phyloP scores from a whole-genome alignment of 2,113 vertebrate genomes.

The Martes martes region DNA sequence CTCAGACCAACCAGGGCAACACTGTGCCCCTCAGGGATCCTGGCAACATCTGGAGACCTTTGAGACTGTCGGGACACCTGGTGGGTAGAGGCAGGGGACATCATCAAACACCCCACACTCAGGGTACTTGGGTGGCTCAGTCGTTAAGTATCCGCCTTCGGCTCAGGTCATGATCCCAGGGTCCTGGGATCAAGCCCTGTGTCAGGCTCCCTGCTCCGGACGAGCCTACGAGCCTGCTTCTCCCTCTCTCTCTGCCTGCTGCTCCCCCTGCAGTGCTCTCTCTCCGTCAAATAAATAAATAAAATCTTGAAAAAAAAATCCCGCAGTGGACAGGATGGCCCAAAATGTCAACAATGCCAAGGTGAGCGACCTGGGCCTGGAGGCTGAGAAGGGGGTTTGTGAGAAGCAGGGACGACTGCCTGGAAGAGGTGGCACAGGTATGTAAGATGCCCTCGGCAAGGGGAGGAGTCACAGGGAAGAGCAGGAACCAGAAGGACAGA shows the following conservation, averaged over 20 bases:
- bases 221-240: no score
- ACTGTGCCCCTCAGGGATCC: background rate
- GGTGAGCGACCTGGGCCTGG: background rate
- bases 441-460: background rate
- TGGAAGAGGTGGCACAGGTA: background rate
- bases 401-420: background rate
- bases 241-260: no score
- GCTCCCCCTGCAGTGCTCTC: no score
- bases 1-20: background rate
- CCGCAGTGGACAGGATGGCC: background rate
- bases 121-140: no score
- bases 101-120: accelerated
- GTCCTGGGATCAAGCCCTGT: no score
- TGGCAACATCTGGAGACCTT: background rate
- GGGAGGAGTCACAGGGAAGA: background rate
- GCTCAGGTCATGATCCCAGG: no score
- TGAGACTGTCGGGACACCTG: background rate
- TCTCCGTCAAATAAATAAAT: no score
- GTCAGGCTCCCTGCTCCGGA: no score
- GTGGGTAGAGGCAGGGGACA: background rate
- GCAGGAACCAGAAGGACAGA: no score
- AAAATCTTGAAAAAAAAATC: no score
- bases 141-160: no score
- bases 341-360: background rate
- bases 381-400: background rate